A percentile compares a stretch with the other conserved stretches of the same genome.
phyloP scores from a whole-genome alignment of 2,113 vertebrate genomes.

The Calidris pygmaea region DNA sequence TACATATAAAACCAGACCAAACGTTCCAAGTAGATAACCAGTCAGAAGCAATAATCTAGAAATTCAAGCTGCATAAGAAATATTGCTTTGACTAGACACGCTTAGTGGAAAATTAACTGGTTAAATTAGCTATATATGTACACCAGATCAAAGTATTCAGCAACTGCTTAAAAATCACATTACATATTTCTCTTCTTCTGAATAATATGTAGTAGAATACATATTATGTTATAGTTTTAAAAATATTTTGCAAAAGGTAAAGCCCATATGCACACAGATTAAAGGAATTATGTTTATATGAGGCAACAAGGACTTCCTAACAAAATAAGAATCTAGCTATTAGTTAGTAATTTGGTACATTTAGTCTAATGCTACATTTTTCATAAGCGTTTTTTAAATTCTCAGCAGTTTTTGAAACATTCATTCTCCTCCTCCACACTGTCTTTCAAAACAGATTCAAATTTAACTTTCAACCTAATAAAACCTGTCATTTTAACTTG shows the following conservation, averaged over 20 bases:
- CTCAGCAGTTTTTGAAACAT: neutral
- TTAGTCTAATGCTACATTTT: neutral
- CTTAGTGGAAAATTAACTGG: neutral
- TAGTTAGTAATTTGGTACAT: neutral
- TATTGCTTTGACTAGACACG: neutral
- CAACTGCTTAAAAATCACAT: neutral
- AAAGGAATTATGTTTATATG: neutral
- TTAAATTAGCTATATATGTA: neutral
- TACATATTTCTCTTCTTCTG: neutral
- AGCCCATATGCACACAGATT: neutral
- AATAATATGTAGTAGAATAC: neutral
- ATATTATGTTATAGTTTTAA: neutral
- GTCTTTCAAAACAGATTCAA: neutral
- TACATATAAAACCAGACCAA: neutral
- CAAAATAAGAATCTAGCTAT: neutral
- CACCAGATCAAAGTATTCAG: neutral
- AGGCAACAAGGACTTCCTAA: neutral
- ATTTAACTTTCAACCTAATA: neutral
- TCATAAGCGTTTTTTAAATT: neutral
- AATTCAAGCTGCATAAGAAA: neutral
- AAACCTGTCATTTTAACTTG: neutral
- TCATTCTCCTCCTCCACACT: neutral
- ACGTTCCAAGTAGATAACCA: neutral
- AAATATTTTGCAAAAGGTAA: neutral
- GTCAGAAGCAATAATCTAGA: neutral